Percentiles rank a stretch among this genome's conserved stretches.
Evolutionary conservation across 2,888 invertebrate species (phyloP).

Genomic region (Lumbricus terrestris): DNA sequence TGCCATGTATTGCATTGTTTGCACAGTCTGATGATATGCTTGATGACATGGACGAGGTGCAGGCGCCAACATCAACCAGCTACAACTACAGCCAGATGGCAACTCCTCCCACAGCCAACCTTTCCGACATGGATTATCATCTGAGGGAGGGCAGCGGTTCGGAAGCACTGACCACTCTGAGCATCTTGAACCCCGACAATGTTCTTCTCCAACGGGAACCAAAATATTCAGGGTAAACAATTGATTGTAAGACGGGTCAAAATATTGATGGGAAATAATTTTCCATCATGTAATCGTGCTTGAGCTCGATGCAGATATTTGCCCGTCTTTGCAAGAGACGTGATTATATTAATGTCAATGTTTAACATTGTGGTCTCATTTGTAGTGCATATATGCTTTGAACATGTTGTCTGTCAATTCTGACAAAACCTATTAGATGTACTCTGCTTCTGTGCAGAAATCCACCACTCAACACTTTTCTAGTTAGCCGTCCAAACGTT

Average conservation of each 20-base stretch:
- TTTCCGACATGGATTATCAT: background rate
- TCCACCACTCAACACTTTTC: too few relatives aligned
- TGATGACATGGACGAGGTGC: background rate
- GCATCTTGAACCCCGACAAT: constrained; percentile 66
- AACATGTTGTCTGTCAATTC: too few relatives aligned
- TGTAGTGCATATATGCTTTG: too few relatives aligned
- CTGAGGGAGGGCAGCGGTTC: constrained; percentile 40
- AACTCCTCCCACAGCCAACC: background rate
- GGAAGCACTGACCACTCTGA: constrained; percentile 52
- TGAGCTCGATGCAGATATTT: background rate
- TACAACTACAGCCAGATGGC: background rate
- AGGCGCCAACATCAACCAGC: background rate
- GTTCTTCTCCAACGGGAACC: constrained; percentile 65
- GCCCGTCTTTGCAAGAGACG: background rate
- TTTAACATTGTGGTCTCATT: too few relatives aligned
- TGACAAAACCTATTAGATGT: too few relatives aligned
- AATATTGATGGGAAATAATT: background rate
- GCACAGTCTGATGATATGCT: background rate
- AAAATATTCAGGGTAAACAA: constrained; percentile 60
- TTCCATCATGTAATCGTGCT: background rate
- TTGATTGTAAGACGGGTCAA: background rate
- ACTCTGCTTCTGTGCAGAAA: too few relatives aligned
- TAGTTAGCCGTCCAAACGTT: too few relatives aligned
- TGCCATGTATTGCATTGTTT: background rate
- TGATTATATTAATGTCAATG: background rate